Percentiles rank a stretch among this genome's conserved stretches.
Conservation (phyloP, 2,888 invertebrate genomes). For the Torymus tubicola region DNA sequence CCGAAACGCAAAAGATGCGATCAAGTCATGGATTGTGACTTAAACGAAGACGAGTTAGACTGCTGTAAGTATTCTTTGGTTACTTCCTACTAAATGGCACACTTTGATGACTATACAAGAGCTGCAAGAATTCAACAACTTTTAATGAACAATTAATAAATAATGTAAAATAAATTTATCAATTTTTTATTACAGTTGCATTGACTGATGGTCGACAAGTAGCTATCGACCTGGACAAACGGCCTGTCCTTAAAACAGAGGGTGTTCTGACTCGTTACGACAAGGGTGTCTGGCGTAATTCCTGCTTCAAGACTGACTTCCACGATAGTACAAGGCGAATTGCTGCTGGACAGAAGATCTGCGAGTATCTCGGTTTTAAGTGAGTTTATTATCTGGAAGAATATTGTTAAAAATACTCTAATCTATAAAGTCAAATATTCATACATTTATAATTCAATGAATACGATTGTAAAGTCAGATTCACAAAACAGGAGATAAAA, state of each 20-base stretch:
- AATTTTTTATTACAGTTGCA: conserved; percentile 79
- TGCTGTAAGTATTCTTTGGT: conserved; percentile 81
- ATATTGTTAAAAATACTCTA: too few relatives aligned
- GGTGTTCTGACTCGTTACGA: conserved; percentile 82
- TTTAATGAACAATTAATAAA: too few relatives aligned
- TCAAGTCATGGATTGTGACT: conserved; percentile 81
- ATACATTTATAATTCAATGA: too few relatives aligned
- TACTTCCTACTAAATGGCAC: background rate
- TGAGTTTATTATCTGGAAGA: conserved; percentile 64
- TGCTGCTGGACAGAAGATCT: conserved; percentile 77
- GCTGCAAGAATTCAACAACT: too few relatives aligned
- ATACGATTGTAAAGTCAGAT: too few relatives aligned
- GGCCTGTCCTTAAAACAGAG: conserved; percentile 79
- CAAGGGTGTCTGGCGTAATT: conserved; percentile 82
- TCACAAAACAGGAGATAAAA: too few relatives aligned
- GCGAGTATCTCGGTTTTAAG: conserved; percentile 84
- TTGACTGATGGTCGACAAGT: conserved; percentile 82
- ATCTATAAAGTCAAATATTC: too few relatives aligned
- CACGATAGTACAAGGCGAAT: conserved; percentile 71
- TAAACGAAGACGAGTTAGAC: conserved; percentile 87
- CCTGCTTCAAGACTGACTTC: conserved; percentile 78
- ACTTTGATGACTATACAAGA: too few relatives aligned
- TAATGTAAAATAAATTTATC: background rate
- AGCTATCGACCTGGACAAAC: conserved; percentile 80
- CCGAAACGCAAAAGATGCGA: conserved; percentile 82